Base-by-base conservation (phyloP, 2,113 vertebrate genomes). In the Piaya cayana region DNA sequence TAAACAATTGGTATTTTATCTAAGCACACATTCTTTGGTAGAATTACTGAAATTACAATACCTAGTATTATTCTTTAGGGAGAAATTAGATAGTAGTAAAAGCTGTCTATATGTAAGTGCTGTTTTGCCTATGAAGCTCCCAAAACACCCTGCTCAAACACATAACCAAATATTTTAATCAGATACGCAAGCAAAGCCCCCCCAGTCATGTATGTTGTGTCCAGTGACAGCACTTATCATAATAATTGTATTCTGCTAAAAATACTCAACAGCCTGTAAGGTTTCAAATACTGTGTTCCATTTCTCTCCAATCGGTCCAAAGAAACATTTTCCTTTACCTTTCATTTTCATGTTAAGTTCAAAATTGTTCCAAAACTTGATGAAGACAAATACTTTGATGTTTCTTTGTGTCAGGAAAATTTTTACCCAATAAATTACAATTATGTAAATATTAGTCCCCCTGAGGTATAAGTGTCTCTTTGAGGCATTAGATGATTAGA, bases 351-450 rank as follows among this genome's bases (percentile, higher is more conserved):
- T 42, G 10, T 29, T 72, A 91, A 91, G 53, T 65, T 96, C 43
- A 72, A 74, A 95, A 93, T 64, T 81, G 58, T 94, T 96, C 90
- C 50, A 58, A n/a, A 95, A 96, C 60, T 86, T 77, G 82, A 92
- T 37, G 60, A 95, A 94, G 72, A 90, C 86, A 96, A 97, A 91
- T 88, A 90, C 94, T 97, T 97, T 97, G 96, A 97, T 96, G 92
- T 96, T 93, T 62, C 88, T 85, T 74, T 95, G 67, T 8, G 0
- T 85, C 90, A 90, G 60, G n/a, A 94, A 92, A 92, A 87, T 80
- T 82, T 96, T 96, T 92, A 95, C 85, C 85, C 92, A 91, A 95
- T 95, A 97, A 96, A 97, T 97, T 95, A 97, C 92, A 88, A 97
- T 96, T 97, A 97, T 96, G 95, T 95, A 97, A 97, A 97, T 96